phyloP scores from a whole-genome alignment of 2,797 vertebrate species.

The Macrochelys suwanniensis region DNA sequence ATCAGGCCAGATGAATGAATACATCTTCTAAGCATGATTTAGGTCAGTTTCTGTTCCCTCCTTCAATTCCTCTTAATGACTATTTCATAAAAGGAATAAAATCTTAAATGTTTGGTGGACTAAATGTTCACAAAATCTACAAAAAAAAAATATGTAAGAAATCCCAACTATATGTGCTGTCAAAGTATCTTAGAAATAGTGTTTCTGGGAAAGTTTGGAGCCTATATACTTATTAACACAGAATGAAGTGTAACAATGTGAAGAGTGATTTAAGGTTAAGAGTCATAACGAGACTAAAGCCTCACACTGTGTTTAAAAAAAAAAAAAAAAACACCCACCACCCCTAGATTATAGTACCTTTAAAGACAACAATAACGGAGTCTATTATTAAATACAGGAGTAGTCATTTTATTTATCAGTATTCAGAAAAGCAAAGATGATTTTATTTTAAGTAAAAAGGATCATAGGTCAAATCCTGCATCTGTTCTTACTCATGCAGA shows the following conservation, averaged over 20 bases:
- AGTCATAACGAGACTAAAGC: neutral
- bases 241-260: neutral
- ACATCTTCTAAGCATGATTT: neutral
- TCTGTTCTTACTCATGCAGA: neutral
- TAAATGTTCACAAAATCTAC: neutral
- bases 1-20: neutral
- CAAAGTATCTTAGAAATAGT: neutral
- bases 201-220: neutral
- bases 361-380: neutral
- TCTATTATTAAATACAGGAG: neutral
- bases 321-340: neutral
- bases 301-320: neutral
- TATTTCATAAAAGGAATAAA: neutral
- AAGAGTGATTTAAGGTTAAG: neutral
- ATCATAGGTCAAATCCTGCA: neutral
- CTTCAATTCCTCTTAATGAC: neutral
- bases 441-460: neutral
- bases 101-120: neutral
- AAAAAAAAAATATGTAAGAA: neutral
- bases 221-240: fast-evolving
- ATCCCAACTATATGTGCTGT: neutral
- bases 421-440: neutral
- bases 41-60: neutral
- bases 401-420: neutral
- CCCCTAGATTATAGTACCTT: neutral